These are phyloP conservation scores for Mya arenaria DNA, from an alignment of 1,140 invertebrate species.

Conservation along the genomic window DNA sequence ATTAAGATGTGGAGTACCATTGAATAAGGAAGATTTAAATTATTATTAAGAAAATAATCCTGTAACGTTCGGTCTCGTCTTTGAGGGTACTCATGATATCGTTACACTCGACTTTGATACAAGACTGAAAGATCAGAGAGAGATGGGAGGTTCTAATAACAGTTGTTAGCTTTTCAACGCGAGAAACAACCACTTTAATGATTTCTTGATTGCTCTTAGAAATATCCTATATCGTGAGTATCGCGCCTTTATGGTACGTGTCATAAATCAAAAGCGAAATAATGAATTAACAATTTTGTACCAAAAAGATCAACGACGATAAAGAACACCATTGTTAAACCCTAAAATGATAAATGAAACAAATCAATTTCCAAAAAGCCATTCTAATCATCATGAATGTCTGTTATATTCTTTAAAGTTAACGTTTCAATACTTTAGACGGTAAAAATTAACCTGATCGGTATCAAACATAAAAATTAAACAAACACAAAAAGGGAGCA, in stretches of 20 bases:
- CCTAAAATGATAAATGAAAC: conserved; percentile 32
- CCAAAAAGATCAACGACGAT: conserved; percentile 1
- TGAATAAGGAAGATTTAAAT: no score
- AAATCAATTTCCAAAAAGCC: conserved; percentile 27
- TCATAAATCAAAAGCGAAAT: conserved; percentile 29
- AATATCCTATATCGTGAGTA: conserved; percentile 5
- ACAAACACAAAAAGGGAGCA: conserved; percentile 15
- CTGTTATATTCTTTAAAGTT: background rate
- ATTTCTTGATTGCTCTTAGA: conserved; percentile 4
- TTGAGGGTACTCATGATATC: background rate
- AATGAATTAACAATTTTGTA: conserved; percentile 40
- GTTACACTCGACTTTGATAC: background rate
- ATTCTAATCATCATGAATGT: background rate
- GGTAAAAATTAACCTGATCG: conserved; percentile 23
- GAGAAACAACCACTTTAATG: no score
- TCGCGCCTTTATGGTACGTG: conserved; percentile 7
- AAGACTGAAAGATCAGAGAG: background rate
- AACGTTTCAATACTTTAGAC: background rate
- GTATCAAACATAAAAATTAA: conserved; percentile 31
- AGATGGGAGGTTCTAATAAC: background rate
- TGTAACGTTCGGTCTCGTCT: background rate
- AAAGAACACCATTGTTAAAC: background rate
- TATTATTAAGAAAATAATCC: no score
- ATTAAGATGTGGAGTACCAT: no score
- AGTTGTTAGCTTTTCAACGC: no score